These are phyloP conservation scores for Helicoverpa assulta DNA, from an alignment of 2,888 invertebrate genomes.

Conservation along the genomic window DNA sequence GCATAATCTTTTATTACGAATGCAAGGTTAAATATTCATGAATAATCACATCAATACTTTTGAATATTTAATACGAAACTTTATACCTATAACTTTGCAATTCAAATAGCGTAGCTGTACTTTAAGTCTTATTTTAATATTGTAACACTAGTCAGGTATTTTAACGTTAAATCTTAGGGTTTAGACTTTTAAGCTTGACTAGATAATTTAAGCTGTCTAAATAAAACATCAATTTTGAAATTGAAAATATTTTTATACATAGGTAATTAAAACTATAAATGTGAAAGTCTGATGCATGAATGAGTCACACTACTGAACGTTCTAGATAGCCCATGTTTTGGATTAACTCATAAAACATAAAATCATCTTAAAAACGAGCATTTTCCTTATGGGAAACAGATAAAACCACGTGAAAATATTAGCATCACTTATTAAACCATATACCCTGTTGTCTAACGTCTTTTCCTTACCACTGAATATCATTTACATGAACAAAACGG, in stretches of 20 bases:
- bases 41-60: constrained; percentile 36
- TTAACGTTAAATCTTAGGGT: not conserved
- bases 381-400: too few relatives aligned
- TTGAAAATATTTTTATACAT: not conserved
- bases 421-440: too few relatives aligned
- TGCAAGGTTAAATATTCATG: constrained; percentile 25
- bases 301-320: not conserved
- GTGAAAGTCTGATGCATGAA: not conserved
- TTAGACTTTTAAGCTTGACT: not conserved
- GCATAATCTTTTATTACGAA: constrained; percentile 9
- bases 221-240: not conserved
- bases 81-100: constrained; percentile 18
- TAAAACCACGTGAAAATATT: too few relatives aligned
- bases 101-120: constrained; percentile 31
- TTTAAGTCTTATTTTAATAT: constrained; percentile 6
- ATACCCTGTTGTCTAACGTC: not conserved
- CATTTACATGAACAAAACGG: not conserved
- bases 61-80: constrained; percentile 33
- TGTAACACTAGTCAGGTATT: constrained; percentile 3
- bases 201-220: constrained; percentile 2
- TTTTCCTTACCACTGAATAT: not conserved
- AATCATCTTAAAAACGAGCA: too few relatives aligned
- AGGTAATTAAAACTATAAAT: not conserved
- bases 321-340: too few relatives aligned
- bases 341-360: too few relatives aligned